These are phyloP conservation scores for Kuschelorhynchus macadamiae DNA, from an alignment of 2,888 invertebrate species.

Conservation along the genomic window DNA sequence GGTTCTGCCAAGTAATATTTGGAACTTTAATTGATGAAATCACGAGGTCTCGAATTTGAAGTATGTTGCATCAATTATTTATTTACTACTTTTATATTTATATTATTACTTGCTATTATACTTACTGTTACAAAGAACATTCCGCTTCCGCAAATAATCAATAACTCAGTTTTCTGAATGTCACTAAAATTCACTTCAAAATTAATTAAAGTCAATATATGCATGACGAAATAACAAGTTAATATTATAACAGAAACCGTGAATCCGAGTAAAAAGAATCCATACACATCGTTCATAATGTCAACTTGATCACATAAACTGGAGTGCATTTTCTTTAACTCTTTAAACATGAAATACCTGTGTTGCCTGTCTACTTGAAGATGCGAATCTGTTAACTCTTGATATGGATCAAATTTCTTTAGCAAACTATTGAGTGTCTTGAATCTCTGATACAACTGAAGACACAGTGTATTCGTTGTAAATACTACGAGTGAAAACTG, in stretches of 20 bases:
- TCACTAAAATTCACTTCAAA: not conserved
- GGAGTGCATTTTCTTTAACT: conserved; percentile 8
- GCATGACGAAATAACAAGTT: conserved; percentile 4
- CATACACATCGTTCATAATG: conserved; percentile 5
- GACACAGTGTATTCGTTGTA: not conserved
- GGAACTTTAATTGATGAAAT: no score
- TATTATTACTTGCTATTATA: no score
- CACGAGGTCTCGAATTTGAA: no score
- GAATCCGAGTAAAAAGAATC: not conserved
- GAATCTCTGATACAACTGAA: conserved; percentile 10
- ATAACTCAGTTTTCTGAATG: not conserved
- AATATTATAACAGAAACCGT: not conserved
- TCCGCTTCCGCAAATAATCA: not conserved
- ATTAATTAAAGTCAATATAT: conserved; percentile 10
- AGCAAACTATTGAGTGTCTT: not conserved
- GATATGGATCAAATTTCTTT: not conserved
- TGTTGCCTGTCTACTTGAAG: not conserved
- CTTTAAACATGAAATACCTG: conserved; percentile 3
- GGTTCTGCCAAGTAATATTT: no score
- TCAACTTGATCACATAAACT: conserved; percentile 10
- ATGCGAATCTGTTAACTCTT: not conserved
- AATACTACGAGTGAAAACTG: conserved; percentile 10
- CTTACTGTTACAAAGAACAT: conserved; percentile 14
- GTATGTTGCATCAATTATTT: no score
- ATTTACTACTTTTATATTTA: no score